These are phyloP conservation scores for Pelosia muscerda DNA, from an alignment of 2,888 invertebrate species.

Conservation along the genomic window DNA sequence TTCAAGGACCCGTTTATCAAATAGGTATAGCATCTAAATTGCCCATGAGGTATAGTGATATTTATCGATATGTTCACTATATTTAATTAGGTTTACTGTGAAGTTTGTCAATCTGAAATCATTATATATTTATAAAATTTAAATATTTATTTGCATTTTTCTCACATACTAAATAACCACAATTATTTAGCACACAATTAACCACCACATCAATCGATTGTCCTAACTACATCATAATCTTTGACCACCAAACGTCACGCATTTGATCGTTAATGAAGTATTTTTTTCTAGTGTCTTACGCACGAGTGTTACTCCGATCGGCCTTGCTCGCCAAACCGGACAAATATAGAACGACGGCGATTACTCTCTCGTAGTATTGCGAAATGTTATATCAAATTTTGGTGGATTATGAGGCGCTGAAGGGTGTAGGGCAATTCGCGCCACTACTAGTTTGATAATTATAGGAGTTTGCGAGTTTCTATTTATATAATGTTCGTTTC, in stretches of 20 bases:
- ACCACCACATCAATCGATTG: conserved; percentile 12
- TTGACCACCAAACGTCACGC: conserved; percentile 65
- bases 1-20: no score
- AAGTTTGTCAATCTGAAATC: no score
- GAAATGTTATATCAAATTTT: conserved; percentile 37
- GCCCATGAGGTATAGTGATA: no score
- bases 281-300: conserved; percentile 76
- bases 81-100: no score
- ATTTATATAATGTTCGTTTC: conserved; percentile 32
- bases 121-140: no score
- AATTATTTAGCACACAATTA: not conserved
- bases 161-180: not conserved
- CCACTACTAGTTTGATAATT: conserved; percentile 36
- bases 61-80: no score
- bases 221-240: conserved; percentile 55
- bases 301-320: conserved; percentile 68
- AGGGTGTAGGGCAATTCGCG: conserved; percentile 60
- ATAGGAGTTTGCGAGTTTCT: conserved; percentile 31
- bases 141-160: no score
- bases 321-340: conserved; percentile 68
- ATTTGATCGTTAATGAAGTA: conserved; percentile 74
- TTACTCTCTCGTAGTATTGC: conserved; percentile 31
- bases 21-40: no score
- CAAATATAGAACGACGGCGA: conserved; percentile 65
- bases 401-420: conserved; percentile 65